Evolutionary conservation across 2,113 vertebrate genomes (phyloP), one percentile per base, ranked within the genome.

Genomic region (Megaceryle torquata): DNA sequence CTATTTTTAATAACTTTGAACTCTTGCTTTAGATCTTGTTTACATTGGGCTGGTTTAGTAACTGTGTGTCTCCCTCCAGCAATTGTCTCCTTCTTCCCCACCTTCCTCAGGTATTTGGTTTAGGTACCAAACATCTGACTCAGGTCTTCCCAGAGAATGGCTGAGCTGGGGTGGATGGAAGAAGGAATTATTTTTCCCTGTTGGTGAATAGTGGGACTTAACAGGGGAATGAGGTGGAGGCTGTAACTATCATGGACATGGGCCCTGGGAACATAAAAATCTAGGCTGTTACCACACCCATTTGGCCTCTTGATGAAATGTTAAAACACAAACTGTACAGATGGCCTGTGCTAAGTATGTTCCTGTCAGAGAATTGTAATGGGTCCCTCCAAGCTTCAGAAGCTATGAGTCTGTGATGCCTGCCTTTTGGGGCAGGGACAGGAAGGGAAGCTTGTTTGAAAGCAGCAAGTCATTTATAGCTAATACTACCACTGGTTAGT

Each of bases 91-190:
- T 79, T 95, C 92, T 86, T 96, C 96, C 95, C 93, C 96, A 96
- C 96, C 96, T 97, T 96, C 53, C 91, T 95, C 88, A 96, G 96
- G 96, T 96, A 97, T 97, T 96, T 87, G 44, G 72, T 96, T 94
- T 93, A 96, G 96, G 96, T 92, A 97, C 93, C 96, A 96, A 96
- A 96, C 91, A 89, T 95, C 96, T 96, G 95, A 97, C 88, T 96
- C 96, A 94, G 95, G 95, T 72, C 92, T 96, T 94, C 92, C 96
- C 84, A 90, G 74, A 94, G 90, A 82, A 74, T 28, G 88, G 91
- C 59, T 92, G 80, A 61, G 88, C 57, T 2, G 35, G 67, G 71
- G 37, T 85, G 61, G 46, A 72, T 89, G 88, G 92, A 91, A 79
- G 88, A 69, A 77, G 37, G 70, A 82, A 72, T 86, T 13, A 35